These are phyloP conservation scores for Laothoe populi DNA, from an alignment of 2,888 invertebrate species.

Conservation along the genomic window DNA sequence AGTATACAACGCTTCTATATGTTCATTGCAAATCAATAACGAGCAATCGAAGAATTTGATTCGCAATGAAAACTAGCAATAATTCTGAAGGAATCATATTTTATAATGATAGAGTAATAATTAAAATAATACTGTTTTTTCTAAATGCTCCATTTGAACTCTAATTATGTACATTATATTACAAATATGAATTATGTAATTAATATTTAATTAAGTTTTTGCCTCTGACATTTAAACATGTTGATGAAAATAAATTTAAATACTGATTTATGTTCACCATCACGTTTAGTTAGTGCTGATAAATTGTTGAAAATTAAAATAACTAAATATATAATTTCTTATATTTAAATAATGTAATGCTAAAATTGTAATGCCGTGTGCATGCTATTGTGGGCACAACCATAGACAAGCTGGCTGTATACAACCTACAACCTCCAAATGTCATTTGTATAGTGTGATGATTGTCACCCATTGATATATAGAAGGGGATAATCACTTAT, in stretches of 20 bases:
- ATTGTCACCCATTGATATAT: too few relatives aligned
- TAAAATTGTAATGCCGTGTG: too few relatives aligned
- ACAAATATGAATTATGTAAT: not conserved
- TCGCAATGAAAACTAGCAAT: not conserved
- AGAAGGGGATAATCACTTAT: too few relatives aligned
- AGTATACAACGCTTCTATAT: not conserved
- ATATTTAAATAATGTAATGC: too few relatives aligned
- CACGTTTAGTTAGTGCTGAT: too few relatives aligned
- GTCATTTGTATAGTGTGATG: too few relatives aligned
- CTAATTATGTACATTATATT: too few relatives aligned
- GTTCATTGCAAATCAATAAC: not conserved
- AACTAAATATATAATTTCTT: too few relatives aligned
- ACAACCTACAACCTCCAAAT: too few relatives aligned
- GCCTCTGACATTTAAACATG: not conserved
- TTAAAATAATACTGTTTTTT: not conserved
- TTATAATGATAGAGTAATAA: not conserved
- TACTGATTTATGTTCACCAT: not conserved
- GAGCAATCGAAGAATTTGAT: not conserved
- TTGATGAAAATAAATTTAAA: not conserved
- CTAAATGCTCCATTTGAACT: not conserved
- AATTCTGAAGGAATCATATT: not conserved
- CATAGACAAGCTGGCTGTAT: too few relatives aligned
- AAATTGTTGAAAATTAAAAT: too few relatives aligned
- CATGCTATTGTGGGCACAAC: too few relatives aligned
- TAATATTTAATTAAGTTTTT: not conserved